Conservation (phyloP, 2,888 invertebrate genomes). For the Altica lythri region DNA sequence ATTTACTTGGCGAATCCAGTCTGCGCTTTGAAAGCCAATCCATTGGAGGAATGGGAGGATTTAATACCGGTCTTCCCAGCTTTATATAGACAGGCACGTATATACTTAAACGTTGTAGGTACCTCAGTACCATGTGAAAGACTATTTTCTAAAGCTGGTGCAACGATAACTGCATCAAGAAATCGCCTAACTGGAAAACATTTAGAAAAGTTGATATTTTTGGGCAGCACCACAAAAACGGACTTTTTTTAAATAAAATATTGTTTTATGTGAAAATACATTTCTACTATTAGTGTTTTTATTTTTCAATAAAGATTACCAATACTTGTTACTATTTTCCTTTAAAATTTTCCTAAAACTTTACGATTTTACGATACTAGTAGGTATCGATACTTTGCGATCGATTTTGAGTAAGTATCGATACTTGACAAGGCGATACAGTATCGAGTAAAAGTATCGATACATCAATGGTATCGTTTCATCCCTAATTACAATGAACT, state of each 20-base stretch:
- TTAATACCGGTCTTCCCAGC: slow-evolving; percentile 7
- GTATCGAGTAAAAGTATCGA: background rate
- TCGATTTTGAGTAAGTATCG: too few relatives aligned
- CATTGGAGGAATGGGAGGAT: slow-evolving; percentile 15
- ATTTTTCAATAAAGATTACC: too few relatives aligned
- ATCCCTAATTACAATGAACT: too few relatives aligned
- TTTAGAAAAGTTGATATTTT: background rate
- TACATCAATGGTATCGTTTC: too few relatives aligned
- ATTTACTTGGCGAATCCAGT: too few relatives aligned
- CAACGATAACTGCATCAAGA: slow-evolving; percentile 10
- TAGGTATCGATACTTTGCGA: background rate
- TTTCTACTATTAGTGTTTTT: too few relatives aligned
- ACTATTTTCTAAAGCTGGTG: slow-evolving; percentile 15
- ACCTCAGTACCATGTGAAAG: slow-evolving; percentile 7
- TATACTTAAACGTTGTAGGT: slow-evolving; percentile 8
- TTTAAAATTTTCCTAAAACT: background rate
- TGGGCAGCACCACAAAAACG: background rate
- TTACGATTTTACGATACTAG: background rate
- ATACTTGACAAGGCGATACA: too few relatives aligned
- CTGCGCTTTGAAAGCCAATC: too few relatives aligned
- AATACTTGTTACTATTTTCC: background rate
- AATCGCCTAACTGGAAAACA: slow-evolving; percentile 11
- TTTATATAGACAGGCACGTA: slow-evolving; percentile 14
- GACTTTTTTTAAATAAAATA: too few relatives aligned
- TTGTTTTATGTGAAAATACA: too few relatives aligned